phyloP scores from a whole-genome alignment of 2,113 vertebrate genomes.

The Apistogramma diplotaenia region DNA sequence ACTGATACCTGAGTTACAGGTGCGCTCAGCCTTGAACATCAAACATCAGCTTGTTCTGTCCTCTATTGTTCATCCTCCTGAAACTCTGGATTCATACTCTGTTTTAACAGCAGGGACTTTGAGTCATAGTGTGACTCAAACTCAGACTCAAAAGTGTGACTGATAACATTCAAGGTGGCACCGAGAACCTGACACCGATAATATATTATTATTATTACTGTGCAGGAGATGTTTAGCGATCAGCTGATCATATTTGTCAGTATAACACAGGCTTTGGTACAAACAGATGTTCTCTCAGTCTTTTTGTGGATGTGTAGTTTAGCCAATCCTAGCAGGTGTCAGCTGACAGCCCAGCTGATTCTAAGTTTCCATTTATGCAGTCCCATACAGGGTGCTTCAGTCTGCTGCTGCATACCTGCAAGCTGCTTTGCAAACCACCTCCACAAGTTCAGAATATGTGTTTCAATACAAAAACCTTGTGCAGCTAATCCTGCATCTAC shows the following conservation, averaged over 20 bases:
- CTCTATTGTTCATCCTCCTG: too few relatives aligned
- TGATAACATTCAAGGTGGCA: neutral
- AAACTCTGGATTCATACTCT: neutral
- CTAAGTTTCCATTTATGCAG: neutral
- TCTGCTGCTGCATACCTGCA: neutral
- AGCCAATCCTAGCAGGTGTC: neutral
- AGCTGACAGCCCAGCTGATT: neutral
- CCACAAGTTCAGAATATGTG: neutral
- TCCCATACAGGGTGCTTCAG: neutral
- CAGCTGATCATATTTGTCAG: neutral
- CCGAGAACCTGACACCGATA: too few relatives aligned
- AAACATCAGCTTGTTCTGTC: neutral
- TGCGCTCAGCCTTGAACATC: neutral
- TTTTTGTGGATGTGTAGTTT: too few relatives aligned
- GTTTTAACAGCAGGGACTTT: neutral
- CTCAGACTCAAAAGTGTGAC: accelerated
- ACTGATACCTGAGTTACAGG: neutral
- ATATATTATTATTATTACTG: neutral
- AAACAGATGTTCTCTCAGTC: too few relatives aligned
- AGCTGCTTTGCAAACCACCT: neutral
- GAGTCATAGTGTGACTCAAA: neutral
- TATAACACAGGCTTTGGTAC: neutral
- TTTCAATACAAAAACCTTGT: neutral
- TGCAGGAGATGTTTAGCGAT: neutral
- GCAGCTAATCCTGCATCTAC: too few relatives aligned